These are phyloP conservation scores for Auanema freiburgensis DNA, from an alignment of 2,888 invertebrate genomes.

Conservation along the genomic window DNA sequence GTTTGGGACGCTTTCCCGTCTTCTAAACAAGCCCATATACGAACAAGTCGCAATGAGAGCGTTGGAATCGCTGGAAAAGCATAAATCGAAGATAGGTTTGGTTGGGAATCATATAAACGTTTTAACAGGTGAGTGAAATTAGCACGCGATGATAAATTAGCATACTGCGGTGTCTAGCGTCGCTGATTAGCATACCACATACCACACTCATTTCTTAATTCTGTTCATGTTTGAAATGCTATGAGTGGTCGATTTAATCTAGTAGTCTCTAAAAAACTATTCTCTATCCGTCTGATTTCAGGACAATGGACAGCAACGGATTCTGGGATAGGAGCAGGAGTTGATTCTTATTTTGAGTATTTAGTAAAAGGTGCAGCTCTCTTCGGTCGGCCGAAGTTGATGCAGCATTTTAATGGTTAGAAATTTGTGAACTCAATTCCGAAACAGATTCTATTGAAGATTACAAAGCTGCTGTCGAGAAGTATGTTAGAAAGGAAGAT, in stretches of 20 bases:
- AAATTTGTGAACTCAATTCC: too few relatives aligned
- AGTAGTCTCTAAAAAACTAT: not conserved
- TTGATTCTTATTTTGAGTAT: conserved; percentile 91
- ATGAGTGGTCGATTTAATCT: not conserved
- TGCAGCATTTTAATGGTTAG: conserved; percentile 82
- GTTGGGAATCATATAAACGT: conserved; percentile 93
- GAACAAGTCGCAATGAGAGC: conserved; percentile 87
- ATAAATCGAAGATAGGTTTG: conserved; percentile 73
- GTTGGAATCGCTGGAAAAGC: conserved; percentile 82
- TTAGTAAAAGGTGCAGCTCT: conserved; percentile 91
- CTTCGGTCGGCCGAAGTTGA: conserved; percentile 84
- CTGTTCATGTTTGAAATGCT: conserved; percentile 4
- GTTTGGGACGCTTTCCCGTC: conserved; percentile 76
- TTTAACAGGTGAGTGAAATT: conserved; percentile 75
- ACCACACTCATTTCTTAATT: not conserved
- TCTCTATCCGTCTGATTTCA: conserved; percentile 8
- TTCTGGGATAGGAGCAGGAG: conserved; percentile 81
- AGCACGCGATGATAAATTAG: not conserved
- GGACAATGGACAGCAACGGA: conserved; percentile 89
- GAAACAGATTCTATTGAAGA: too few relatives aligned
- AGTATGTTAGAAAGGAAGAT: conserved; percentile 81
- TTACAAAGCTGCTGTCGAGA: conserved; percentile 67
- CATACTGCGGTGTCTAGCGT: not conserved
- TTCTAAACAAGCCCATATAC: conserved; percentile 74
- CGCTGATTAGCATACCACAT: too few relatives aligned